A percentile compares a stretch with the other conserved stretches of the same genome.
Conservation (phyloP, 2,888 invertebrate species). For the Eristalis tenax region DNA sequence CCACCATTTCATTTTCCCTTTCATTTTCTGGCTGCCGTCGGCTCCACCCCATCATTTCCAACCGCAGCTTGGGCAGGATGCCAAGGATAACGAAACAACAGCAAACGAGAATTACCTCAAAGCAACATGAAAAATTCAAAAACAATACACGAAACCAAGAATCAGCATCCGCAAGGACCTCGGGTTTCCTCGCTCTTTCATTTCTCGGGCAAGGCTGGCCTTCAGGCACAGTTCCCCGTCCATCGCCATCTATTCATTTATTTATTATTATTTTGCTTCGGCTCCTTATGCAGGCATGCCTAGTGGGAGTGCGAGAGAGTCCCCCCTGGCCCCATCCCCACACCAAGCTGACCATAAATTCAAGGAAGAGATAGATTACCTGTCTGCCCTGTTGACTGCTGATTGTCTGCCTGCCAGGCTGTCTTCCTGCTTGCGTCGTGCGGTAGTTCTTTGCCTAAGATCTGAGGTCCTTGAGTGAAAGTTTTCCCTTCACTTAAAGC, state of each 20-base stretch:
- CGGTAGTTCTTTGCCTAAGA: conserved; percentile 28
- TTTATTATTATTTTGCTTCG: conserved; percentile 40
- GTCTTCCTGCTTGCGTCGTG: not conserved
- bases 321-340: not conserved
- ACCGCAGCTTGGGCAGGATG: too few species aligned
- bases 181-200: not conserved
- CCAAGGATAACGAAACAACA: not conserved
- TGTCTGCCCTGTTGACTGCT: conserved; percentile 44
- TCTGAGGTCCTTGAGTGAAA: conserved; percentile 58
- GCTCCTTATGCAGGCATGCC: not conserved
- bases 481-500: conserved; percentile 53
- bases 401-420: conserved; percentile 11
- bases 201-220: not conserved
- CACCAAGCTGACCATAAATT: conserved; percentile 62
- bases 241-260: conserved; percentile 34
- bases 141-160: conserved; percentile 12
- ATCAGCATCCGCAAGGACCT: conserved; percentile 18
- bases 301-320: too few species aligned
- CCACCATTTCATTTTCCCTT: not conserved
- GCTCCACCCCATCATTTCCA: not conserved
- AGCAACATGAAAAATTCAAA: conserved; percentile 39
- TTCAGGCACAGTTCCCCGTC: conserved; percentile 3
- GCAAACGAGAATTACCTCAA: conserved; percentile 21
- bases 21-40: not conserved
- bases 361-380: conserved; percentile 60